These are phyloP conservation scores for Drosophila anceps DNA, from an alignment of 2,888 invertebrate species.

Conservation along the genomic window DNA sequence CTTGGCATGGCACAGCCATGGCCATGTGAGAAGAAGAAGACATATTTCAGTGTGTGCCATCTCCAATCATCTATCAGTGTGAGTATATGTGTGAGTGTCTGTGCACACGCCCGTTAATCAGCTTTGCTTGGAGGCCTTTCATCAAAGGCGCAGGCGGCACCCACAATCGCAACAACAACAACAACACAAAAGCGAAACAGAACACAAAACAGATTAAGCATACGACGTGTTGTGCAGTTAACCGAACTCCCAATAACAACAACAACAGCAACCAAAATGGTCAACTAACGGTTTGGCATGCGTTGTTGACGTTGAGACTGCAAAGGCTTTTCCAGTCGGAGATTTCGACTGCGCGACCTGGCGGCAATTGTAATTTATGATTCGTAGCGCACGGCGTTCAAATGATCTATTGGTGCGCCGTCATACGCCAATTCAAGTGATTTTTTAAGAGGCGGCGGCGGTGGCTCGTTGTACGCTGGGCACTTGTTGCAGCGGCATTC, in stretches of 20 bases:
- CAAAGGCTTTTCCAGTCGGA: neutral
- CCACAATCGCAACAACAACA: conserved; percentile 37
- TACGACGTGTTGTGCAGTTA: conserved; percentile 76
- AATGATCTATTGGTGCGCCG: conserved; percentile 72
- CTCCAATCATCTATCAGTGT: conserved; percentile 32
- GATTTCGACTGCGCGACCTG: conserved; percentile 10
- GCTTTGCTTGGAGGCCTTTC: conserved; percentile 73
- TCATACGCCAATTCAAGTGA: conserved; percentile 40
- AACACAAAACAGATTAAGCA: conserved; percentile 68
- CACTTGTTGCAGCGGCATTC: conserved; percentile 66
- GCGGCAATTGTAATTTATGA: conserved; percentile 70
- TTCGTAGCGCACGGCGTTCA: conserved; percentile 74
- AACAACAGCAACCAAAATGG: conserved; percentile 36
- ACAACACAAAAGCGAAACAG: conserved; percentile 19
- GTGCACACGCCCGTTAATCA: conserved; percentile 69
- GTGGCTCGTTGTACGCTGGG: neutral
- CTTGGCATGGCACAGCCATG: conserved; percentile 62
- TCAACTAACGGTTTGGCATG: conserved; percentile 64
- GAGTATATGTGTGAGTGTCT: conserved; percentile 30
- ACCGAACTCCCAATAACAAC: conserved; percentile 16
- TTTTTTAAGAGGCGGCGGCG: conserved; percentile 31
- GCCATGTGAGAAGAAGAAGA: conserved; percentile 75
- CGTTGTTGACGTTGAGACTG: conserved; percentile 55
- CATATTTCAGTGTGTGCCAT: conserved; percentile 58
- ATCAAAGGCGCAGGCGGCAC: conserved; percentile 73